Conservation (phyloP, 2,888 invertebrate genomes). For the Drosophila lacicola region DNA sequence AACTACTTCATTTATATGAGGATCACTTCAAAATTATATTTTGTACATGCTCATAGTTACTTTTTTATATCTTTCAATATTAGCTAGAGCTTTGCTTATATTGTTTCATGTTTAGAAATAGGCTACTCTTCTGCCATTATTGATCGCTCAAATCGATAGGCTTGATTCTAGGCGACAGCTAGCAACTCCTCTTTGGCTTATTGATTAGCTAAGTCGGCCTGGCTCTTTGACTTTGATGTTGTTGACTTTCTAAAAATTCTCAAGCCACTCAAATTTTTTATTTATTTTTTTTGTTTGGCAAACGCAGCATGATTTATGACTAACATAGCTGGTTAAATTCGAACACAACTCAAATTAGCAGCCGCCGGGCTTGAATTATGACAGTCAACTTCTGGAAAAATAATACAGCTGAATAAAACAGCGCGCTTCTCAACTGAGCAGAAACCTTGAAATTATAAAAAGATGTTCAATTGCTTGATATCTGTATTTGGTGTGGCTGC, state of each 20-base stretch:
- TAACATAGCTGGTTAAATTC: slow-evolving; percentile 32
- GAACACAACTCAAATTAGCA: slow-evolving; percentile 49
- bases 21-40: no score
- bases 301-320: slow-evolving; percentile 53
- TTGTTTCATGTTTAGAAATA: no score
- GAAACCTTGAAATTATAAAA: slow-evolving; percentile 19
- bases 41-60: no score
- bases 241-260: slow-evolving; percentile 68
- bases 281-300: slow-evolving; percentile 33
- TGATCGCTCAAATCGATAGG: slow-evolving; percentile 1
- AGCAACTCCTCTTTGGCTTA: slow-evolving; percentile 28
- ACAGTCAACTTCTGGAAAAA: slow-evolving; percentile 29
- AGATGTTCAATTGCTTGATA: slow-evolving; percentile 53
- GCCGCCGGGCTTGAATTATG: slow-evolving; percentile 35
- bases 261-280: slow-evolving; percentile 22
- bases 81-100: neutral
- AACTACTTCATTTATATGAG: neutral
- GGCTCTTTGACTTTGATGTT: slow-evolving; percentile 39
- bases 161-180: slow-evolving; percentile 40
- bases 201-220: slow-evolving; percentile 51
- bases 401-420: slow-evolving; percentile 10
- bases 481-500: slow-evolving; percentile 48
- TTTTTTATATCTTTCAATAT: neutral
- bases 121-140: no score
- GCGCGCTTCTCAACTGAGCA: slow-evolving; percentile 1